Evolutionary conservation across 2,888 invertebrate genomes (phyloP), one percentile per base, ranked within the genome.

Genomic region (Rosalia funebris): DNA sequence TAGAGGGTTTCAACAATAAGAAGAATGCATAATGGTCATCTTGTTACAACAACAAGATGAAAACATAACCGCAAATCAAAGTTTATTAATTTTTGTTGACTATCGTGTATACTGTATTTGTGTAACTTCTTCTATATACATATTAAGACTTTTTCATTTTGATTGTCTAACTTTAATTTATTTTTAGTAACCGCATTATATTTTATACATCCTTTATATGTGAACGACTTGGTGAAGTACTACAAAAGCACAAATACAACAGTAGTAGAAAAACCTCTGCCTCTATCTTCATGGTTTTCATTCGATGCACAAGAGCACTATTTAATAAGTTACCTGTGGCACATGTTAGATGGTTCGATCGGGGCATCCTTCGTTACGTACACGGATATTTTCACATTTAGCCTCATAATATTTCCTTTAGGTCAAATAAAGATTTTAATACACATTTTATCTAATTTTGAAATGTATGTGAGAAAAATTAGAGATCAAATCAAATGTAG

Each of bases 261-360:
- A 11, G 42, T 54, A 5, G 15, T 59, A 15, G 57, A 68, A 5
- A 68, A 57, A 50, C 50, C 65, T 12, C 39, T 69, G 2, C 71
- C 71, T 0, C 46, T 71, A 2, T 68, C 69, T 0, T 64, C 69
- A 0, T 71, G 71, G 71, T 65, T 68, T 59, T 69, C 71, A 9
- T 69, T 65, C 50, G 64, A 71, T 32, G 65, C 68, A 47, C 71
- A 71, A 44, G 31, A 46, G 14, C 37, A 65, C 17, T 68, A 70
- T 42, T 25, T 58, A 12, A 50, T 53, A 39, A 56, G 62, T 37
- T 71, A 68, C 34, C 7, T 64, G 5, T 69, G 64, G 66, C 63
- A 66, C 15, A 36, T 68, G 17, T 10, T 69, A 17, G 69, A 68
- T 15, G 62, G 66, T 16, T 54, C 56, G 5, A 62, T 69, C 2